A percentile compares a stretch with the other conserved stretches of the same genome.
Evolutionary conservation across 2,113 vertebrate genomes (phyloP).

Genomic region (Corapipo altera): DNA sequence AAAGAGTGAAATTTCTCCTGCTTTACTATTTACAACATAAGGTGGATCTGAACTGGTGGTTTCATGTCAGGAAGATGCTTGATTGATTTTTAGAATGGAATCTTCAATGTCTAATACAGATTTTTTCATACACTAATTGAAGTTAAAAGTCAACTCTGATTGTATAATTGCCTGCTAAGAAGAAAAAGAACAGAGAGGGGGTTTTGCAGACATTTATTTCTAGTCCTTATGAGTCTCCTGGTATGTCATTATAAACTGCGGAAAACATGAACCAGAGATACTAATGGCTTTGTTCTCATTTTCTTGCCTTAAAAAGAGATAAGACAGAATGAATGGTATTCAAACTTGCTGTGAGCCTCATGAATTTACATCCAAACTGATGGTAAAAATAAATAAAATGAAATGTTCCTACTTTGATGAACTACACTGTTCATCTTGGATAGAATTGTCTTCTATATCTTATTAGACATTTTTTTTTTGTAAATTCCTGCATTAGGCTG

Average conservation of each 20-base stretch:
- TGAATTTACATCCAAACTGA: neutral
- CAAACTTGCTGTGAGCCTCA: neutral
- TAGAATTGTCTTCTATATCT: neutral
- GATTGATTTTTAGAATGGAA: constrained; percentile 24
- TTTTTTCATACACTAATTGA: neutral
- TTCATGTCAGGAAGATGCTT: neutral
- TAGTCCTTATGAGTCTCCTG: constrained; percentile 11
- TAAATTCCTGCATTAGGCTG: neutral
- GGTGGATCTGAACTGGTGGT: neutral
- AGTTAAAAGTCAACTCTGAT: neutral
- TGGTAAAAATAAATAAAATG: neutral
- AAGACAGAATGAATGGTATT: neutral
- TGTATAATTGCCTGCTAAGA: neutral
- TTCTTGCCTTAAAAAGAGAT: neutral
- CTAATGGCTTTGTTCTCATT: constrained; percentile 12
- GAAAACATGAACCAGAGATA: neutral
- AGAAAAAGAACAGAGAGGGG: neutral
- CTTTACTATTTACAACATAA: neutral
- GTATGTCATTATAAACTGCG: neutral
- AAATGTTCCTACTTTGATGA: neutral
- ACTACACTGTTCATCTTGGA: neutral
- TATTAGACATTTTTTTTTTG: neutral
- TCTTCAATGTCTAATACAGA: neutral
- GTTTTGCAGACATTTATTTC: neutral
- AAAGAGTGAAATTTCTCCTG: neutral